Evolutionary conservation across 2,888 invertebrate species (phyloP).

Genomic region (Odontomyia ornata): DNA sequence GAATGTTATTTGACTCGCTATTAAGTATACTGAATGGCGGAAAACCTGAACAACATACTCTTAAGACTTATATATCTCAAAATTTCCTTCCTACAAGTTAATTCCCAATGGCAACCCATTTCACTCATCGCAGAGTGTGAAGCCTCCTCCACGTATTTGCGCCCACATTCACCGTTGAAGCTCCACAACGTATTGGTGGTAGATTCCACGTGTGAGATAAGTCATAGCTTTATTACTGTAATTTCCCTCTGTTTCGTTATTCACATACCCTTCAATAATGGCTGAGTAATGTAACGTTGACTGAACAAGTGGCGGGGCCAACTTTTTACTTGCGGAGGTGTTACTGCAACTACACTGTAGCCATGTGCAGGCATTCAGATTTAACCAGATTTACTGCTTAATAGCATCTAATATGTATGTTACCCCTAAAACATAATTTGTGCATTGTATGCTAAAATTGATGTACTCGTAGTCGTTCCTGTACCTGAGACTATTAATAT

Average conservation of each 20-base stretch:
- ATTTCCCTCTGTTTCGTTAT: slow-evolving; percentile 45
- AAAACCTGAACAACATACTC: too few species aligned
- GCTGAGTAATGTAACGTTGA: slow-evolving; percentile 11
- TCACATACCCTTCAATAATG: slow-evolving; percentile 43
- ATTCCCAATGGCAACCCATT: slow-evolving; percentile 12
- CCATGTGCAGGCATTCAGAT: neutral
- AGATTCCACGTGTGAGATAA: slow-evolving; percentile 43
- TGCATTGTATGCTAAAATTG: slow-evolving; percentile 29
- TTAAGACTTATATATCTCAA: too few species aligned
- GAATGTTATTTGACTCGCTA: too few species aligned
- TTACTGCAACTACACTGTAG: neutral
- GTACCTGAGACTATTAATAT: neutral
- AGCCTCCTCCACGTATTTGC: neutral
- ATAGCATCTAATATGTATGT: neutral
- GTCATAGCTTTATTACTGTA: slow-evolving; percentile 44
- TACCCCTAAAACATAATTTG: slow-evolving; percentile 16
- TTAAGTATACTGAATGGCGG: too few species aligned
- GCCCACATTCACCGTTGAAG: neutral
- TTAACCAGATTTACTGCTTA: neutral
- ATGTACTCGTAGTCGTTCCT: neutral
- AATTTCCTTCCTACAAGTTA: too few species aligned
- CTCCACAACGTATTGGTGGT: slow-evolving; percentile 46
- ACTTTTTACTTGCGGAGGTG: slow-evolving; percentile 1
- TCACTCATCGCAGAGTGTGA: neutral
- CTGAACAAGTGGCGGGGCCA: neutral